These are phyloP conservation scores for Harpalus rufipes DNA, from an alignment of 2,888 invertebrate genomes.

Conservation along the genomic window DNA sequence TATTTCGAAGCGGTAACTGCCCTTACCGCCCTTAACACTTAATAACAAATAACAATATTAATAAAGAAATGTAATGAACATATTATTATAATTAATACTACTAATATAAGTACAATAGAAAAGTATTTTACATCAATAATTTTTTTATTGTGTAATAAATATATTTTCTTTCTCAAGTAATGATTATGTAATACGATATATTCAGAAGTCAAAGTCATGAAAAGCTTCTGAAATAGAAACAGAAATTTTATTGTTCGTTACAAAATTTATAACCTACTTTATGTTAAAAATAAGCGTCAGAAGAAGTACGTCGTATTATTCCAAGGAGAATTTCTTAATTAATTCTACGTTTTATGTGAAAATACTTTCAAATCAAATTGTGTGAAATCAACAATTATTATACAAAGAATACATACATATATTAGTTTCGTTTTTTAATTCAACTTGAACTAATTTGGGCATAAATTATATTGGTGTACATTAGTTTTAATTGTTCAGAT, in stretches of 20 bases:
- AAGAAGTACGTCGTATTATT: conserved; percentile 5
- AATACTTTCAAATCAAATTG: conserved; percentile 29
- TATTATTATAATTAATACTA: too few relatives aligned
- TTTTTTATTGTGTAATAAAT: too few relatives aligned
- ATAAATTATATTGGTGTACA: background rate
- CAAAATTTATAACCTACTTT: background rate
- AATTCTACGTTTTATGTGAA: conserved; percentile 28
- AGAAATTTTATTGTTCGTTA: conserved; percentile 1
- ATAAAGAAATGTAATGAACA: too few relatives aligned
- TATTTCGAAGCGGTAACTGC: too few relatives aligned
- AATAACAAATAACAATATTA: too few relatives aligned
- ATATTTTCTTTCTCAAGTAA: too few relatives aligned
- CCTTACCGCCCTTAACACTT: too few relatives aligned
- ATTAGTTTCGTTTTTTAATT: background rate
- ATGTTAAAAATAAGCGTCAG: background rate
- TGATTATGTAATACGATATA: background rate
- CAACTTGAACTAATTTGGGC: background rate
- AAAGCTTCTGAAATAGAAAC: background rate
- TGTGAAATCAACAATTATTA: conserved; percentile 29
- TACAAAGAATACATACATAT: conserved; percentile 1
- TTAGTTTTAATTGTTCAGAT: too few relatives aligned
- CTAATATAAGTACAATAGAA: too few relatives aligned
- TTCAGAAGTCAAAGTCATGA: background rate
- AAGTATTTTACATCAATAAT: too few relatives aligned
- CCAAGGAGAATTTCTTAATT: conserved; percentile 32